Evolutionary conservation across 2,113 vertebrate species (phyloP), one percentile per base, ranked within the genome.

Genomic region (Numenius arquata): DNA sequence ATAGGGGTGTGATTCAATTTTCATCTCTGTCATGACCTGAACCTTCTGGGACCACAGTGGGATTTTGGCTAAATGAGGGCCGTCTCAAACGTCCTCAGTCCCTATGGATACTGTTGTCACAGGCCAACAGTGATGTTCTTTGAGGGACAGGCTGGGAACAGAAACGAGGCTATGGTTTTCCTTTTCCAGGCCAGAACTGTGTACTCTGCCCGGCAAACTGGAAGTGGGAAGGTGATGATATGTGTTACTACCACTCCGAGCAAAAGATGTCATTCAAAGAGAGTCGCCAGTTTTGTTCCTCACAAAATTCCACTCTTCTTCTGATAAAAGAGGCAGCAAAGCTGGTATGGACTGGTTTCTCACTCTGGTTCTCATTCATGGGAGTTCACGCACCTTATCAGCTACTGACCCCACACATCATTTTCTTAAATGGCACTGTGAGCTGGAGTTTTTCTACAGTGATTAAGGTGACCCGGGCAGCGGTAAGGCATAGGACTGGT

Each of bases 171-270:
- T 18, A 62, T 12, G 15, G 7, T 77, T 81, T 86, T 72, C 14
- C 73, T 82, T 73, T 92, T 86, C 58, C 81, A 95, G 93, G 90
- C 26, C 47, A 56, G 36, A 82, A 77, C 22, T 94, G 93, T 40
- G 29, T 32, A 16, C 75, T 92, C 47, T 95, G 86, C 41, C 90
- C 93, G 56, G 48, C 59, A 52, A 86, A 86, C 71, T 92, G 86
- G 90, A 56, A 47, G 15, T 89, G 76, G 90, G 12, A 76, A 67
- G 90, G 90, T 63, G 81, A 61, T 1, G 9, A 68, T 32, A 52
- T 0, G 0, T 95, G 90, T 77, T 95, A 82, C 86, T 89, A 86
- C 21, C 2, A 4, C 25, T 47, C 86, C 1, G 0, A 65, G 4
- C 23, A 40, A 59, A 2, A 0, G 52, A 45, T 40, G 20, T 9